These are phyloP conservation scores for Xiphophorus hellerii DNA, from an alignment of 2,113 vertebrate genomes.

Conservation along the genomic window DNA sequence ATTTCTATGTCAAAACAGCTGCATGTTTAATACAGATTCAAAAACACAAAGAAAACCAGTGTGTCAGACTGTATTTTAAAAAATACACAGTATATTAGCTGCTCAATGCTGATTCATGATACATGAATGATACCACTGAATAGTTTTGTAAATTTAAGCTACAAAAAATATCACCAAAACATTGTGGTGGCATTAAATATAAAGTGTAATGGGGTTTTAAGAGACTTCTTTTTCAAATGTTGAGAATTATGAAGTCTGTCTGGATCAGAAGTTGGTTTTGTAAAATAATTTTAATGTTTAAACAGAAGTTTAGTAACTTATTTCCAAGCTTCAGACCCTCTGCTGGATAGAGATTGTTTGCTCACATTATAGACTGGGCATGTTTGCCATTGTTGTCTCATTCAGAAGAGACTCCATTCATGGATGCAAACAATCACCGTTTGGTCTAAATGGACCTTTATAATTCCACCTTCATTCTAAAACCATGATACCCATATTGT, in stretches of 20 bases:
- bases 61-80: slow-evolving; percentile 44
- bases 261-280: background rate
- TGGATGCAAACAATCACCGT: slow-evolving; percentile 52
- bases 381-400: slow-evolving; percentile 14
- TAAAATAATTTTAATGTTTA: background rate
- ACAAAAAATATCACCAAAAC: slow-evolving; percentile 23
- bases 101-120: slow-evolving; percentile 66
- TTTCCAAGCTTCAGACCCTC: slow-evolving; percentile 6
- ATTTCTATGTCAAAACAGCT: slow-evolving; percentile 27
- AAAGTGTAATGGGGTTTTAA: slow-evolving; percentile 11
- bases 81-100: slow-evolving; percentile 56
- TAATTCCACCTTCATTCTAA: slow-evolving; percentile 10
- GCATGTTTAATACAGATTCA: slow-evolving; percentile 30
- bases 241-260: background rate
- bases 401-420: slow-evolving; percentile 31
- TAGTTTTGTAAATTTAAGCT: slow-evolving; percentile 41
- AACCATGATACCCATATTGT: slow-evolving; percentile 14
- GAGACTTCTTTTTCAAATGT: background rate
- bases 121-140: slow-evolving; percentile 51
- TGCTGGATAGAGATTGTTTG: background rate
- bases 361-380: slow-evolving; percentile 22
- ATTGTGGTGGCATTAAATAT: slow-evolving; percentile 13
- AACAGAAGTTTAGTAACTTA: background rate
- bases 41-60: slow-evolving; percentile 31
- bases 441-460: slow-evolving; percentile 54